Evolutionary conservation across 2,888 invertebrate genomes (phyloP), one percentile per base, ranked within the genome.

Genomic region (Tinea pellionella): DNA sequence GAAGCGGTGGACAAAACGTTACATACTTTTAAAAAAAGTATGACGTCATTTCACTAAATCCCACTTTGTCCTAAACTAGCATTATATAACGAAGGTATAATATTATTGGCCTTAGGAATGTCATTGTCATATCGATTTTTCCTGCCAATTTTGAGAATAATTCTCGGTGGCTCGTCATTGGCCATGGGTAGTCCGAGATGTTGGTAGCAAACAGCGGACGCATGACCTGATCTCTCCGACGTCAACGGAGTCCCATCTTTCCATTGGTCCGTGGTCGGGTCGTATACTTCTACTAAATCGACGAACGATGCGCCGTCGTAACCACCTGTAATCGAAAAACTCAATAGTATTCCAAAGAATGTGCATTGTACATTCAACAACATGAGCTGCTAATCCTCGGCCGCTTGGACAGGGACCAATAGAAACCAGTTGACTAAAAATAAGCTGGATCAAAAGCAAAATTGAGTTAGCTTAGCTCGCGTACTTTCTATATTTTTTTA

Each of bases 181-280:
- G 73, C 78, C 2, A 64, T 60, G 64, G 66, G 70, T 11, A 74
- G 81, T 70, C 92, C 89, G 15, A 92, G 90, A 66, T 93, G 92
- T 71, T 92, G 91, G 79, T 94, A 94, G 70, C 95, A 96, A 12
- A 96, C 95, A 2, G 96, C 96, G 55, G 96, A 94, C 0, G 96
- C 96, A 79, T 97, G 97, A 0, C 97, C 97, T 9, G 96, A 97
- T 59, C 97, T 90, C 9, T 94, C 95, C 4, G 95, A 94, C 16
- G 93, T 92, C 71, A 97, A 90, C 4, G 93, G 90, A 6, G 92
- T 89, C 42, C 95, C 94, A 64, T 90, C 89, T 63, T 89, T 88
- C 97, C 97, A 97, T 15, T 83, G 74, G 78, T 96, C 91, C 51
- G 87, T 89, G 1, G 87, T 83, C 3, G 96, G 95, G 75, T 96